Evolutionary conservation across 2,888 invertebrate genomes (phyloP).

Genomic region (Cataglyphis livida): DNA sequence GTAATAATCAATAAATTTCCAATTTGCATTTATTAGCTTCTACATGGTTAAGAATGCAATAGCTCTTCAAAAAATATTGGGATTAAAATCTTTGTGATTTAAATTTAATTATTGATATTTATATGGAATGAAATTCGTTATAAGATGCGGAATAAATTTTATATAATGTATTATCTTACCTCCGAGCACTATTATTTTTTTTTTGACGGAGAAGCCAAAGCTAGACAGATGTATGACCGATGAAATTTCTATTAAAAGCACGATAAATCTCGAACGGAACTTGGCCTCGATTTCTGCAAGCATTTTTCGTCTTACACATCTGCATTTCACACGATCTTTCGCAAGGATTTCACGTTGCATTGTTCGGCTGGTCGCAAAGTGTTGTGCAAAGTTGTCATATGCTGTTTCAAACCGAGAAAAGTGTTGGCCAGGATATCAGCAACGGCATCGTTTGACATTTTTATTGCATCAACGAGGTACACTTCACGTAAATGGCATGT

Average conservation of each 20-base stretch:
- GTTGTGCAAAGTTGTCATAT: conserved; percentile 42
- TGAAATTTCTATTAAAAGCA: conserved; percentile 16
- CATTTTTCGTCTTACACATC: conserved; percentile 15
- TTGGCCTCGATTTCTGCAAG: conserved; percentile 19
- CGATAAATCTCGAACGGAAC: conserved; percentile 29
- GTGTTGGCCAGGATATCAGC: not conserved
- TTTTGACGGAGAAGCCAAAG: conserved; percentile 1
- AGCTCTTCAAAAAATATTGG: conserved; percentile 1
- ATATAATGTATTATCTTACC: conserved; percentile 13
- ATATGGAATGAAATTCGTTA: conserved; percentile 18
- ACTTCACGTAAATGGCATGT: not conserved
- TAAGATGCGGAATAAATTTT: conserved; percentile 11
- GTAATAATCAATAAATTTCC: not conserved
- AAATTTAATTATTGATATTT: not conserved
- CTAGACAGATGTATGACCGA: not conserved
- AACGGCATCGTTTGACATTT: conserved; percentile 12
- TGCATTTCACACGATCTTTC: conserved; percentile 42
- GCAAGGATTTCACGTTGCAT: conserved; percentile 41
- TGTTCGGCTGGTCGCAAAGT: conserved; percentile 30
- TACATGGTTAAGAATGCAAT: not conserved
- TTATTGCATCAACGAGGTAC: conserved; percentile 18
- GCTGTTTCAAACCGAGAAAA: conserved; percentile 19
- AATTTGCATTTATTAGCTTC: not conserved
- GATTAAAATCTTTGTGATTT: conserved; percentile 28
- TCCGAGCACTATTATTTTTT: not conserved